Evolutionary conservation across 2,113 vertebrate species (phyloP).

Genomic region (Microtus richardsoni): DNA sequence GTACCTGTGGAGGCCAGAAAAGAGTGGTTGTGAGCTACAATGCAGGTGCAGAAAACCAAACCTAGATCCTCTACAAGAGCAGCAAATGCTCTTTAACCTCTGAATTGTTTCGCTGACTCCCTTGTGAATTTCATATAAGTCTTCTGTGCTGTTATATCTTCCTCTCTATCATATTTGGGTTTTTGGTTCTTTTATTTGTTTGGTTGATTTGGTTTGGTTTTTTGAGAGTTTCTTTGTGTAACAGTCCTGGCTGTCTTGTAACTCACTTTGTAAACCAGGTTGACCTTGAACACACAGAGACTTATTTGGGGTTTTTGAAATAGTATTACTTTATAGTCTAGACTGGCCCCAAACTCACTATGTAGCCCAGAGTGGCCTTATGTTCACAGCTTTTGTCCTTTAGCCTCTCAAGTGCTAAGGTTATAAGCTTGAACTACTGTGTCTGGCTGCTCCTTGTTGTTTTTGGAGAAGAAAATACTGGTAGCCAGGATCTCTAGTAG

Average conservation of each 20-base stretch:
- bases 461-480: background rate
- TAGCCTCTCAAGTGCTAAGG: background rate
- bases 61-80: background rate
- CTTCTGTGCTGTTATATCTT: background rate
- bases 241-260: background rate
- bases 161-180: background rate
- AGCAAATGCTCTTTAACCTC: background rate
- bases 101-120: background rate
- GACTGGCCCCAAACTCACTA: background rate
- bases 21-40: background rate
- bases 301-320: background rate
- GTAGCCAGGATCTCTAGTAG: background rate
- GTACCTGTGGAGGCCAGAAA: background rate
- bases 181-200: background rate
- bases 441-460: background rate
- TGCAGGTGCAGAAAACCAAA: background rate
- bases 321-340: background rate
- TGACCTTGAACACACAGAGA: background rate
- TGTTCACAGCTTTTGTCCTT: background rate
- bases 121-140: background rate
- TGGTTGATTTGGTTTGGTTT: background rate
- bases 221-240: background rate
- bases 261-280: background rate
- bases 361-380: background rate
- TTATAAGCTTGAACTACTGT: background rate